Percentiles rank a stretch among this genome's conserved stretches.
phyloP scores from a whole-genome alignment of 2,888 invertebrate species.

The Andrena bicolor region DNA sequence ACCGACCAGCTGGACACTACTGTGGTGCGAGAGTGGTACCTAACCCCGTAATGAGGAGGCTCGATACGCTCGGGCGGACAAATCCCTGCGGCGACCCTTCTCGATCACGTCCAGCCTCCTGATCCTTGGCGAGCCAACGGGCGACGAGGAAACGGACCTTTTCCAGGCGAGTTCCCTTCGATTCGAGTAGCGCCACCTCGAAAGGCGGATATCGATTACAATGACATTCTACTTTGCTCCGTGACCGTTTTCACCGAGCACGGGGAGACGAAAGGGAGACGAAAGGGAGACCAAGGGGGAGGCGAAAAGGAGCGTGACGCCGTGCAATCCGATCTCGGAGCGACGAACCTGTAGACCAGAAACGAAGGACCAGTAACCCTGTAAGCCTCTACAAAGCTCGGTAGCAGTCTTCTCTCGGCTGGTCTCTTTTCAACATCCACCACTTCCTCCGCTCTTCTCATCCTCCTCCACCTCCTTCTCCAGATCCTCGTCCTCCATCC shows the following conservation, averaged over 20 bases:
- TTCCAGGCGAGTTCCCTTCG: constrained; percentile 29
- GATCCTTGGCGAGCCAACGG: constrained; percentile 5
- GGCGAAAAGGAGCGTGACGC: not conserved
- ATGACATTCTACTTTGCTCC: constrained; percentile 35
- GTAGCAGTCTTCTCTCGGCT: constrained; percentile 40
- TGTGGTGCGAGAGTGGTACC: too few relatives aligned
- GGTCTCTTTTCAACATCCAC: constrained; percentile 23
- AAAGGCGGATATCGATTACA: constrained; percentile 49
- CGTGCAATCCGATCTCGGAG: constrained; percentile 38
- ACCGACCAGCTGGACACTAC: too few relatives aligned
- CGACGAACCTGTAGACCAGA: not conserved
- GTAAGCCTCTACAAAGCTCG: constrained; percentile 17
- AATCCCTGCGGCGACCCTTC: constrained; percentile 27
- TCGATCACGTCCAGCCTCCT: not conserved
- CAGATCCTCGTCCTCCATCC: not conserved
- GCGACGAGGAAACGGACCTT: constrained; percentile 13
- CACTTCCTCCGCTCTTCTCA: not conserved
- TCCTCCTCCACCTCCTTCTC: not conserved
- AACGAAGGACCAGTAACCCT: constrained; percentile 48
- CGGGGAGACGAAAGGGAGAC: too few relatives aligned
- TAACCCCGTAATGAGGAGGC: not conserved
- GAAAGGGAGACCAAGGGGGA: too few relatives aligned
- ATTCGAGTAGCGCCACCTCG: constrained; percentile 38
- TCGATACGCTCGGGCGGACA: constrained; percentile 22
- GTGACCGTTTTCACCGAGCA: not conserved